A percentile compares a stretch with the other conserved stretches of the same genome.
These are phyloP conservation scores for Ibycter americanus DNA, from an alignment of 2,797 vertebrate genomes.

Conservation along the genomic window DNA sequence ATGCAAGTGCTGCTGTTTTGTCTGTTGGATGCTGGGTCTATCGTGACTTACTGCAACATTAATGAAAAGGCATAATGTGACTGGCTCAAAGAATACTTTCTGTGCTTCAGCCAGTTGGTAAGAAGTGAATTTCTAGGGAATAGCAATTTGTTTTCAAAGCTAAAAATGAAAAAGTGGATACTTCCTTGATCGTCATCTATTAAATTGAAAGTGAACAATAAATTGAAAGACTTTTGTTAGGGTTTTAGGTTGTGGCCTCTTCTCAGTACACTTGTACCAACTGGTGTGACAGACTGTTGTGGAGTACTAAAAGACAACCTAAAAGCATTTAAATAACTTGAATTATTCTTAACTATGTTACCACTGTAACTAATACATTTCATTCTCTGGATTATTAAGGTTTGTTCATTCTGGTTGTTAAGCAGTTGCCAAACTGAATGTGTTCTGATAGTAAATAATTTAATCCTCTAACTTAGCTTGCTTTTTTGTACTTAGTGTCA, in stretches of 20 bases:
- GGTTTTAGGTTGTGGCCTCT: background rate
- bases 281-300: background rate
- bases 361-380: background rate
- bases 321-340: background rate
- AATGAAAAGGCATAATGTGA: slow-evolving; percentile 36
- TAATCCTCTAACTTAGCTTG: background rate
- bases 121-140: slow-evolving; percentile 1
- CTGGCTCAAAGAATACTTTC: background rate
- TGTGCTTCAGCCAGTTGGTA: slow-evolving; percentile 4
- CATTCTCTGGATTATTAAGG: background rate
- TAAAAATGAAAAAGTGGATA: background rate
- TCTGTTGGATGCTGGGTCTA: background rate
- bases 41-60: slow-evolving; percentile 52
- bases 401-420: background rate
- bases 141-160: background rate
- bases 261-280: background rate
- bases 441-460: background rate
- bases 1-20: background rate
- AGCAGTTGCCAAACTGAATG: background rate
- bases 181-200: background rate
- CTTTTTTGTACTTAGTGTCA: background rate
- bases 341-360: background rate
- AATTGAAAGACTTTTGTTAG: background rate
- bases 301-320: background rate
- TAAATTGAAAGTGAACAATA: background rate